These are phyloP conservation scores for Sardina pilchardus DNA, from an alignment of 2,113 vertebrate genomes.

Conservation along the genomic window DNA sequence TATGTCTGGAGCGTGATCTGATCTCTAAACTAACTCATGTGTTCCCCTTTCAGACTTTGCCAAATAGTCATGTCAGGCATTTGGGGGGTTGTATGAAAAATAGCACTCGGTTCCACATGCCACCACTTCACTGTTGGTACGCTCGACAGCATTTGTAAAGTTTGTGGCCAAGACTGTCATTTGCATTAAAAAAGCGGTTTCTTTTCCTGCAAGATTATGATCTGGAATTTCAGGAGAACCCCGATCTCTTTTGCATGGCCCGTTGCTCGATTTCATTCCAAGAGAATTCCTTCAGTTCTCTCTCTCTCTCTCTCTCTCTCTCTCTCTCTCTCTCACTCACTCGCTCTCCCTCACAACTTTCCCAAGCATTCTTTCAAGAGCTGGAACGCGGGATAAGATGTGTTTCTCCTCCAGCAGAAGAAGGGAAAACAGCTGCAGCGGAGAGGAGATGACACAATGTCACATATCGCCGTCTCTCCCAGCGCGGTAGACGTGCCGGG, in stretches of 20 bases:
- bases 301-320: not conserved
- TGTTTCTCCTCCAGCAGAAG: not conserved
- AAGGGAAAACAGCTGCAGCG: constrained; percentile 17
- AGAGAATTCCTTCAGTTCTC: not conserved
- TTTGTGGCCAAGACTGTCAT: not conserved
- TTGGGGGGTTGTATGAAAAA: not conserved
- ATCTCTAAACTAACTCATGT: not conserved
- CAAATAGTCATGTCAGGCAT: not conserved
- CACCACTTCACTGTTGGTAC: not conserved
- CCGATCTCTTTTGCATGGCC: not conserved
- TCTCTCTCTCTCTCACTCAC: not conserved
- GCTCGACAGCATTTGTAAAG: not conserved
- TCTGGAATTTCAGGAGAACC: not conserved
- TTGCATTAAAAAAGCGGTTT: not conserved
- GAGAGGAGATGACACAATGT: constrained; percentile 28
- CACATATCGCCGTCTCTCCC: constrained; percentile 7
- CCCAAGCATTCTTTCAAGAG: constrained; percentile 26
- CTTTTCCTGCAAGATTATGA: constrained; percentile 4
- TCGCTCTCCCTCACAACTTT: constrained; percentile 20
- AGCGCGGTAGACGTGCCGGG: not conserved
- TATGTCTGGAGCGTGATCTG: not conserved
- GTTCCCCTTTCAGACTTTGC: too few species aligned
- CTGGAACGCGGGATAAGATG: not conserved
- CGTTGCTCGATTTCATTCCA: not conserved
- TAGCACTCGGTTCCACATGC: not conserved